phyloP scores from a whole-genome alignment of 2,888 invertebrate genomes.

The Xanthia togata region DNA sequence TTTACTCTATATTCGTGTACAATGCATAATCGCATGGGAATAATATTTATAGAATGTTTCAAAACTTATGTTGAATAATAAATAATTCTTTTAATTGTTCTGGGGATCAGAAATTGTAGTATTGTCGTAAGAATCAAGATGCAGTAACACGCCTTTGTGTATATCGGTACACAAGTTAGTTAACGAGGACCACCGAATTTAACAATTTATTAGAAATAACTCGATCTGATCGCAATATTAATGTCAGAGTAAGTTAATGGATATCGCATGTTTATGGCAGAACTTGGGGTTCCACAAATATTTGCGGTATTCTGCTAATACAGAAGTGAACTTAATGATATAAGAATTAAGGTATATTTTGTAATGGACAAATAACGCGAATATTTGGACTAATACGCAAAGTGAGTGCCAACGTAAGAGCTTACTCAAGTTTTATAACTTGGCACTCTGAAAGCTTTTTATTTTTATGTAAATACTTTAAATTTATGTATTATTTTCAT shows the following conservation, averaged over 20 bases:
- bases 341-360: background rate
- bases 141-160: slow-evolving; percentile 38
- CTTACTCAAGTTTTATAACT: slow-evolving; percentile 47
- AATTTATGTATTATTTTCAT: slow-evolving; percentile 35
- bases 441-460: slow-evolving; percentile 40
- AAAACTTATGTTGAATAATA: slow-evolving; percentile 22
- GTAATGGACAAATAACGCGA: background rate
- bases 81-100: slow-evolving; percentile 39
- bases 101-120: slow-evolving; percentile 43
- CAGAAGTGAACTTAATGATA: background rate
- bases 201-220: slow-evolving; percentile 53
- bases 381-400: slow-evolving; percentile 18
- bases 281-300: slow-evolving; percentile 21
- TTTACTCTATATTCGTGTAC: slow-evolving; percentile 51
- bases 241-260: slow-evolving; percentile 41
- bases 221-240: slow-evolving; percentile 43
- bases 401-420: slow-evolving; percentile 20
- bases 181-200: slow-evolving; percentile 66
- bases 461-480: slow-evolving; percentile 58
- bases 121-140: slow-evolving; percentile 29
- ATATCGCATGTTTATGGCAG: slow-evolving; percentile 10
- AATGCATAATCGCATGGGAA: slow-evolving; percentile 51
- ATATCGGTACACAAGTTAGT: slow-evolving; percentile 41
- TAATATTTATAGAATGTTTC: slow-evolving; percentile 43
- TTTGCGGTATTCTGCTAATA: background rate